Conservation (phyloP, 2,113 vertebrate genomes). For the Athene cunicularia region DNA sequence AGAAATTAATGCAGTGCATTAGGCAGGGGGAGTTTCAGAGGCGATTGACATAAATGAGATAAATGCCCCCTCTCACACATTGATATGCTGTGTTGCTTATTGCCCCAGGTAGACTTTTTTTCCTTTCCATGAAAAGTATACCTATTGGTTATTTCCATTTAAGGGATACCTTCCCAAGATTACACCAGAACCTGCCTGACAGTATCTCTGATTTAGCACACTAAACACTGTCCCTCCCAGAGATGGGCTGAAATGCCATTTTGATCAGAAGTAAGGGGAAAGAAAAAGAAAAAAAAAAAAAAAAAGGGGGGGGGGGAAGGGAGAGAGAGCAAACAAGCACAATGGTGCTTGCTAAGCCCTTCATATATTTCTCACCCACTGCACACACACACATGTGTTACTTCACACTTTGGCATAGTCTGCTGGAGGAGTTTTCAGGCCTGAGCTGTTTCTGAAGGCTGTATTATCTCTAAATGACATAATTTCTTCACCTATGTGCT, state of each 20-base stretch:
- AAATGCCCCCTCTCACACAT: not conserved
- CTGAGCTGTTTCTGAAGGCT: slow-evolving; percentile 55
- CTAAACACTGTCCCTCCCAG: not conserved
- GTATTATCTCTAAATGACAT: not conserved
- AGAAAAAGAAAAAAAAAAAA: too few relatives aligned
- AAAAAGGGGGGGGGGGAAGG: not conserved
- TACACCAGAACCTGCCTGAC: not conserved
- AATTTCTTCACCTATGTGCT: not conserved
- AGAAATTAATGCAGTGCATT: not conserved
- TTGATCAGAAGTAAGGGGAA: not conserved
- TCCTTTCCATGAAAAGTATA: not conserved
- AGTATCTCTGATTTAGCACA: not conserved
- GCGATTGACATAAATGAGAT: not conserved
- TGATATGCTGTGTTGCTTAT: not conserved
- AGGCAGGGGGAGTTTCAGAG: not conserved
- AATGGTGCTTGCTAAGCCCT: not conserved
- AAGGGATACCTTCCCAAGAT: not conserved
- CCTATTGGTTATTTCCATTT: not conserved
- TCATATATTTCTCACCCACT: not conserved
- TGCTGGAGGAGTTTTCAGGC: slow-evolving; percentile 48
- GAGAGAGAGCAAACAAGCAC: not conserved
- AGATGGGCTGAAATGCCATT: not conserved
- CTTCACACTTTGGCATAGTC: slow-evolving; percentile 29
- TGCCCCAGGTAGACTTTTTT: not conserved
- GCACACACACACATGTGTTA: fast-evolving